Percentiles rank a stretch among this genome's conserved stretches.
Evolutionary conservation across 1,140 invertebrate genomes (phyloP).

Genomic region (Calephelis virginiensis): DNA sequence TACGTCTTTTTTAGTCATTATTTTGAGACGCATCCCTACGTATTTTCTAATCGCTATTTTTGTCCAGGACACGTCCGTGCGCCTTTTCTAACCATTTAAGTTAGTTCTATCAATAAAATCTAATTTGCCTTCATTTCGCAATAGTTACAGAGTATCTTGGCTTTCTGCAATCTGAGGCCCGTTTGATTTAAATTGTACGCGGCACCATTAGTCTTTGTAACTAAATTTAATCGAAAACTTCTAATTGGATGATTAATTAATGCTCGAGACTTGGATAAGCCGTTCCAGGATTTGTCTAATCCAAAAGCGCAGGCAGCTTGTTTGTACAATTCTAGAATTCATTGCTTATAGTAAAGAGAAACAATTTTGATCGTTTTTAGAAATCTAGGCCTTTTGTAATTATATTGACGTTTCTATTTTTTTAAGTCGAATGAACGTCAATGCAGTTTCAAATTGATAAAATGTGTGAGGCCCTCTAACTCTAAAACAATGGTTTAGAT

Average conservation of each 20-base stretch:
- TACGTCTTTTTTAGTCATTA: no score
- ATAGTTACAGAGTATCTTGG: not conserved
- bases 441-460: no score
- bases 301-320: conserved; percentile 19
- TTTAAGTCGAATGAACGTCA: no score
- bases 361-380: not conserved
- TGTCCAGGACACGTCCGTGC: no score
- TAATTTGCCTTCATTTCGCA: not conserved
- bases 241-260: conserved; percentile 36
- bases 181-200: conserved; percentile 4
- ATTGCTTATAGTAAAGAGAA: not conserved
- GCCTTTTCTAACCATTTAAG: no score
- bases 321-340: not conserved
- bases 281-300: conserved; percentile 27
- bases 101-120: no score
- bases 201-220: conserved; percentile 31
- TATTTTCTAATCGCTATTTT: no score
- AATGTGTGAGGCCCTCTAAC: no score
- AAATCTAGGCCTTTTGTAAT: no score
- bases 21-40: no score
- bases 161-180: not conserved
- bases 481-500: no score
- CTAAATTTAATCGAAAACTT: conserved; percentile 29
- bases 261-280: conserved; percentile 24
- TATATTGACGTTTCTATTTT: no score